A percentile compares a stretch with the other conserved stretches of the same genome.
Conservation (phyloP, 37 sponge, comb jelly and placozoan genomes). For the Dysidea cf. avara region DNA sequence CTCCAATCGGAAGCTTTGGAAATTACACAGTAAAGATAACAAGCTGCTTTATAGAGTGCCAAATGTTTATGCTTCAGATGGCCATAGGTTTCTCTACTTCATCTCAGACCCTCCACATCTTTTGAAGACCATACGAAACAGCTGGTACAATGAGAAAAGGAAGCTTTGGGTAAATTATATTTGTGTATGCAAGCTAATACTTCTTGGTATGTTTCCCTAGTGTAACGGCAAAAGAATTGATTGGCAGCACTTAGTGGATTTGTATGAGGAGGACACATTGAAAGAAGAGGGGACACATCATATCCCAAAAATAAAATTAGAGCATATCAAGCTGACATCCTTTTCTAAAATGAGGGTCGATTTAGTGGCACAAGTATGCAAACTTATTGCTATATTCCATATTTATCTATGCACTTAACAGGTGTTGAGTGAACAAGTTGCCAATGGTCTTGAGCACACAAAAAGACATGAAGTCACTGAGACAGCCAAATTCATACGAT, state of each 20-base stretch:
- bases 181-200: not conserved
- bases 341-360: not conserved
- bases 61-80: not conserved
- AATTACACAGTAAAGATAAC: not conserved
- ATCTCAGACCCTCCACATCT: slow-evolving; percentile 47
- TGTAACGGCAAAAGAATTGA: slow-evolving; percentile 10
- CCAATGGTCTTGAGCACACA: slow-evolving; percentile 14
- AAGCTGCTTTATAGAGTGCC: not conserved
- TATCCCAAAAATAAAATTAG: not conserved
- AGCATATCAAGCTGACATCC: not conserved
- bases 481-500: slow-evolving; percentile 2
- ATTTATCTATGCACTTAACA: not conserved
- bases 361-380: slow-evolving; percentile 47
- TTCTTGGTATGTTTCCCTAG: slow-evolving; percentile 27
- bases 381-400: no score
- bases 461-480: slow-evolving; percentile 7
- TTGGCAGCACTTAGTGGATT: slow-evolving; percentile 21
- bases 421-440: slow-evolving; percentile 28
- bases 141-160: slow-evolving; percentile 11
- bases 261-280: slow-evolving; percentile 11
- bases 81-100: slow-evolving; percentile 24
- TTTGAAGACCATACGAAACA: slow-evolving; percentile 41
- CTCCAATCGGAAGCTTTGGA: not conserved
- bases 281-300: not conserved
- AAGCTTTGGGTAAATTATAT: slow-evolving; percentile 36